Evolutionary conservation across 2,888 invertebrate species (phyloP).

Genomic region (Sinopyrophorus schimmeli): DNA sequence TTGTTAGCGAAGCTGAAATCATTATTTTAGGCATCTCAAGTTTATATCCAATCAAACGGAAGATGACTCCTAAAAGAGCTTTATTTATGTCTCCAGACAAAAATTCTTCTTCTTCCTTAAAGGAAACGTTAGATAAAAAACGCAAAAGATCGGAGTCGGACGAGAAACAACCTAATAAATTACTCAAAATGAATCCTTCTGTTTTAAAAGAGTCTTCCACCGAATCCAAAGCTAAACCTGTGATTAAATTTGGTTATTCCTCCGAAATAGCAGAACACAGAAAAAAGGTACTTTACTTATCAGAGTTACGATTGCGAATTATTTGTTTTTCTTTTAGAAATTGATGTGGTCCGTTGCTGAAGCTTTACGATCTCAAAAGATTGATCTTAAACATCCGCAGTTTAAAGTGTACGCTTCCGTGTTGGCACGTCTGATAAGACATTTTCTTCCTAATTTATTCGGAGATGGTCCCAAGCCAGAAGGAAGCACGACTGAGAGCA

Average conservation of each 20-base stretch:
- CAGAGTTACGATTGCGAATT: not conserved
- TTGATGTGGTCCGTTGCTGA: slow-evolving; percentile 81
- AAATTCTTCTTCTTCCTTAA: slow-evolving; percentile 37
- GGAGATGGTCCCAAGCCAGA: slow-evolving; percentile 55
- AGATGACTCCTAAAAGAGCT: slow-evolving; percentile 63
- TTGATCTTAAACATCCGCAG: slow-evolving; percentile 68
- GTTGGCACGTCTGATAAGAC: slow-evolving; percentile 69
- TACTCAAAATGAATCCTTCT: slow-evolving; percentile 64
- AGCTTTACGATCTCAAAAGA: slow-evolving; percentile 71
- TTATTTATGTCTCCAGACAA: slow-evolving; percentile 66
- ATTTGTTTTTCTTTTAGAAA: slow-evolving; percentile 60
- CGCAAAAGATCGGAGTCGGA: slow-evolving; percentile 57
- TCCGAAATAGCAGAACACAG: slow-evolving; percentile 64
- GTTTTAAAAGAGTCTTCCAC: slow-evolving; percentile 55
- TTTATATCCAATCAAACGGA: slow-evolving; percentile 49
- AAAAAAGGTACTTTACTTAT: slow-evolving; percentile 70
- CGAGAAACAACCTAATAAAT: slow-evolving; percentile 52
- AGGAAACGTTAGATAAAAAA: slow-evolving; percentile 51
- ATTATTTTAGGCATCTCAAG: slow-evolving; percentile 32
- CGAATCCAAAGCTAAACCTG: slow-evolving; percentile 11
- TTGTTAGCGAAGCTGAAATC: no score
- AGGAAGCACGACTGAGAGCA: slow-evolving; percentile 72
- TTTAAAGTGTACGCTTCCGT: slow-evolving; percentile 73
- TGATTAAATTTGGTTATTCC: slow-evolving; percentile 7
- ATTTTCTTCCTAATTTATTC: slow-evolving; percentile 62